Base-by-base conservation (phyloP, 1,140 invertebrate genomes). In the Sinonovacula constricta region DNA sequence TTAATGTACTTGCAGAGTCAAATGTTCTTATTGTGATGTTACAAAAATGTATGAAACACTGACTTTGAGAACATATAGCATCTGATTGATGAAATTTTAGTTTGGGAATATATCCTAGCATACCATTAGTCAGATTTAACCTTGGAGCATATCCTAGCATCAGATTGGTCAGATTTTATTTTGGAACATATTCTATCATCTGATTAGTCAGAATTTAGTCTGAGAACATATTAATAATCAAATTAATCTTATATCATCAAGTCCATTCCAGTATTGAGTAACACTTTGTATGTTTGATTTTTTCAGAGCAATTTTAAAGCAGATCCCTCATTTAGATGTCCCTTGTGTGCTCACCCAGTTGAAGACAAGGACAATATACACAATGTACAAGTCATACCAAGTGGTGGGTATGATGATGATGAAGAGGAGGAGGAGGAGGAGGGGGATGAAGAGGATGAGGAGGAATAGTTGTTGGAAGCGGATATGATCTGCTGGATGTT, bases 291-390 rank as follows among this genome's bases (percentile, higher is more conserved):
- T 33, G 15, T 71, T 36, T 62, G 0, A 10, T 63, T 74, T 54
- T 75, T 63, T 56, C 63, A 76, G 72, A 67, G 72, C 56, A 76
- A 76, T 24, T 76, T 28, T 24, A 65, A 65, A 39, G 72, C 72
- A 45, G 72, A 76, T 31, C 62, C 72, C 15, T 26, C 59, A n/a
- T 76, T 36, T 49, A 31, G 62, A 1, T 76, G 72, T 49, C 63
- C 72, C 0, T 54, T 76, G 34, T 76, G 72, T 67, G 34, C 62
- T 14, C 53, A 54, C 28, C 53, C 30, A 54, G 54, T 76, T 22
- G 45, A 34, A 1, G 63, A 57, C 33, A 18, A 31, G n/a, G 34
- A 24, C 34, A 56, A 59, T 28, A 76, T 76, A 30, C 62, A 65
- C 15, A 5, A 45, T 22, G 72, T 76, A 18, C 56, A 51, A 49